Conservation (phyloP, 92 coral and sea anemone species). For the Heteractis magnifica region DNA sequence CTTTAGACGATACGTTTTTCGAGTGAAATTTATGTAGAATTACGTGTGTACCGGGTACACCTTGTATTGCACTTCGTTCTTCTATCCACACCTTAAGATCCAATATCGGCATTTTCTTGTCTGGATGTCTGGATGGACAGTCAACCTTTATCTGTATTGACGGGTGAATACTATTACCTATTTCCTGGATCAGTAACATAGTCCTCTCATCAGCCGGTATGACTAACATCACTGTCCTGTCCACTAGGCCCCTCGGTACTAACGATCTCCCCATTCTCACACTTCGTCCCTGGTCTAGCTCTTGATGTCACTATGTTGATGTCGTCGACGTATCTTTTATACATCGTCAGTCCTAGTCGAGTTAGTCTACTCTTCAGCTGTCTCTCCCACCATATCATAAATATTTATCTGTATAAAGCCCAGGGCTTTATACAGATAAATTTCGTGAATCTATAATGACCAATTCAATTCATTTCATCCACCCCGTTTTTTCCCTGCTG, state of each 20-base stretch:
- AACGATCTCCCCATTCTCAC: neutral
- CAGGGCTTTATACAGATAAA: no score
- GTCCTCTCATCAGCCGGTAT: neutral
- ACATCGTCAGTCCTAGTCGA: no score
- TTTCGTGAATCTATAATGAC: no score
- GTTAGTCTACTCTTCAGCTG: no score
- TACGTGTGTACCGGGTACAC: neutral
- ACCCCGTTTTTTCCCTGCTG: no score
- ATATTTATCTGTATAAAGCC: no score
- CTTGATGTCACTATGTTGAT: neutral
- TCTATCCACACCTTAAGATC: slow-evolving; percentile 3
- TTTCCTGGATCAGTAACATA: neutral
- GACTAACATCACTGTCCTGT: neutral
- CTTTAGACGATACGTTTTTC: slow-evolving; percentile 2
- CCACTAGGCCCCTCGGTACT: neutral
- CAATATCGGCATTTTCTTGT: neutral
- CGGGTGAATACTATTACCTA: neutral
- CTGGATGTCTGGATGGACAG: neutral
- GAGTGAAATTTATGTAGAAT: neutral
- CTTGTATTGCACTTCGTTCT: neutral
- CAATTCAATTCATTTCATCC: no score
- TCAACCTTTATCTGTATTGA: neutral
- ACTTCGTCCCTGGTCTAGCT: neutral
- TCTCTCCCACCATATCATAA: no score
- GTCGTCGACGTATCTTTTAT: no score